phyloP scores from a whole-genome alignment of 2,888 invertebrate genomes.

The Drosophila maculinotata region DNA sequence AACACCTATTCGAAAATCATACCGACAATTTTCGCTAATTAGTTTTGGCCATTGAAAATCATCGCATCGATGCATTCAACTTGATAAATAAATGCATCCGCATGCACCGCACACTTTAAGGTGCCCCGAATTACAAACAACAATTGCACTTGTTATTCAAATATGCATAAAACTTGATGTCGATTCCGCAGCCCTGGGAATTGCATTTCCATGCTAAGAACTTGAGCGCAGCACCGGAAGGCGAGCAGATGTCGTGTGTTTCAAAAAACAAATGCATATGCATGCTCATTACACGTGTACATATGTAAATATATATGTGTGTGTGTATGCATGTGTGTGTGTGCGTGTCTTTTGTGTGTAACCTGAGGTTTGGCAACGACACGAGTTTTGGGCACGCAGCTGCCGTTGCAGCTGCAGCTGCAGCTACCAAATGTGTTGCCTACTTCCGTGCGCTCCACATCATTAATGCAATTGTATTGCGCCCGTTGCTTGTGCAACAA shows the following conservation, averaged over 20 bases:
- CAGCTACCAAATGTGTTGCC: slow-evolving; percentile 51
- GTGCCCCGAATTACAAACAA: background rate
- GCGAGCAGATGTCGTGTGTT: slow-evolving; percentile 33
- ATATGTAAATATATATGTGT: background rate
- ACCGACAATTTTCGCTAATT: slow-evolving; percentile 25
- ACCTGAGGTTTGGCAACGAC: slow-evolving; percentile 23
- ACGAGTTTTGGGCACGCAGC: slow-evolving; percentile 29
- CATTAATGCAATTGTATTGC: slow-evolving; percentile 71
- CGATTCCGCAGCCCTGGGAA: slow-evolving; percentile 22
- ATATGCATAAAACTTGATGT: slow-evolving; percentile 33
- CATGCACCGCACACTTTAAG: slow-evolving; percentile 5
- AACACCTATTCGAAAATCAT: slow-evolving; percentile 11
- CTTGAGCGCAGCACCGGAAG: slow-evolving; percentile 28
- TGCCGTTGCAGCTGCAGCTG: slow-evolving; percentile 28
- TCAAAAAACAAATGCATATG: slow-evolving; percentile 44
- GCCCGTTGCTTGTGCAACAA: slow-evolving; percentile 19
- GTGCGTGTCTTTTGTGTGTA: slow-evolving; percentile 1
- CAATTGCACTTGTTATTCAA: slow-evolving; percentile 40
- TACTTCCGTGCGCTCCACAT: slow-evolving; percentile 52
- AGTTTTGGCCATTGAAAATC: slow-evolving; percentile 8
- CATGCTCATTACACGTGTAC: slow-evolving; percentile 22
- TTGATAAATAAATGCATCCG: slow-evolving; percentile 3
- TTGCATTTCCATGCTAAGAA: slow-evolving; percentile 33
- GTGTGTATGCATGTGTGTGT: background rate
- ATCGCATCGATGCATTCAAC: slow-evolving; percentile 15